Evolutionary conservation across 2,797 vertebrate species (phyloP), one percentile per base, ranked within the genome.

Genomic region (Fistularia commersonii): DNA sequence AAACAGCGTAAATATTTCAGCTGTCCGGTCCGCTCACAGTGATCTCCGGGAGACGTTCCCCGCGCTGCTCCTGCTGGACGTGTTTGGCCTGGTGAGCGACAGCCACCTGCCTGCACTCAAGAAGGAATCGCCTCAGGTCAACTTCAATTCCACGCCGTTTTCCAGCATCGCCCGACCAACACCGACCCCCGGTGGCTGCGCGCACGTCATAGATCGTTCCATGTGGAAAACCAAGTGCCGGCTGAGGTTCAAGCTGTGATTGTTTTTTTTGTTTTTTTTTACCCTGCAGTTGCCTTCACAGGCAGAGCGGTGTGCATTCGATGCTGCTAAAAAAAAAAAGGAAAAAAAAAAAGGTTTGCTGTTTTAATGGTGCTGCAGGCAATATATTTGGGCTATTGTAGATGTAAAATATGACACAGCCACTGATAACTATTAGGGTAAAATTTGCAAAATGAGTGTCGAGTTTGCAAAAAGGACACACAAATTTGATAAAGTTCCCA

Each of bases 151-250:
- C 13, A 86, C 85, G 51, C 88, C 88, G 0, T 96, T 97, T 37
- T 95, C 93, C 39, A 61, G 44, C 50, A 76, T 96, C 0, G 93
- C 93, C 46, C 90, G 95, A 58, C 94, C 97, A 23, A 93, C 93
- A 1, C 61, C 54, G 9, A 34, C 61, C 15, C n/a, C 31, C 51
- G 8, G 14, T 8, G 0, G 0, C 0, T 41, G 44, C 6, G 3
- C 1, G 23, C 23, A 23, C 41, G 6, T 15, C n/a, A 85, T 63
- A 40, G 89, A 80, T 31, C 61, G 76, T 7, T 74, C 86, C 40
- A 93, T 98, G 69, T 99, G 96, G 95, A 92, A 87, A 59, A 85
- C 89, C 56, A 83, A 48, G 45, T 98, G 94, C 72, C 88, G 83
- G 8, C 76, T 98, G 60, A 72, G 83, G 41, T 70, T 88, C 53